A percentile compares a stretch with the other conserved stretches of the same genome.
Conservation (phyloP, 2,797 vertebrate genomes). For the Cichlasoma orientale region DNA sequence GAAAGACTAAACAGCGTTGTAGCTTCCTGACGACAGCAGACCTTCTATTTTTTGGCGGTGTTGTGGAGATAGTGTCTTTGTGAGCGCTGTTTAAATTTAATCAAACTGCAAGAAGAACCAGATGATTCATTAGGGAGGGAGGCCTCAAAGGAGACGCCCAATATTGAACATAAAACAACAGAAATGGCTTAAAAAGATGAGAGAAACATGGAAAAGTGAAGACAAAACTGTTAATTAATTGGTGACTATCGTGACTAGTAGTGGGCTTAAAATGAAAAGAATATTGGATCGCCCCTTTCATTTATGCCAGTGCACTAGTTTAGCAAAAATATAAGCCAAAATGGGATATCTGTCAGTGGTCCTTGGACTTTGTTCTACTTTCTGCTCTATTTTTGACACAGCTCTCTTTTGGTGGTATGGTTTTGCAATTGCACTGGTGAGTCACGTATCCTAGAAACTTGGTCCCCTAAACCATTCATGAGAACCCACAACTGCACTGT, state of each 20-base stretch:
- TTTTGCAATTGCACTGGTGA: conserved; percentile 76
- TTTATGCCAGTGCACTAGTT: not conserved
- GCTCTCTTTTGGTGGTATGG: conserved; percentile 59
- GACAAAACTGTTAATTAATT: not conserved
- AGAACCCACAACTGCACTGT: conserved; percentile 72
- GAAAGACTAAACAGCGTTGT: conserved; percentile 50
- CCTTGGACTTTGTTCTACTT: conserved; percentile 48
- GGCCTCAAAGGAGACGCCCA: conserved; percentile 12
- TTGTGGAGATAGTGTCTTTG: conserved; percentile 47
- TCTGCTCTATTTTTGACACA: conserved; percentile 39
- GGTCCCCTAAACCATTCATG: conserved; percentile 56
- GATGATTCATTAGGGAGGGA: conserved; percentile 38
- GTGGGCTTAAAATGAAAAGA: not conserved
- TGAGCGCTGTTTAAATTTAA: conserved; percentile 46
- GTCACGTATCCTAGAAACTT: conserved; percentile 62
- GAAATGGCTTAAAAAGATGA: not conserved
- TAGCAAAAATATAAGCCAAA: not conserved
- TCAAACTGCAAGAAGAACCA: conserved; percentile 42
- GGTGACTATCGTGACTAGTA: not conserved
- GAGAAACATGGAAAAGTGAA: not conserved
- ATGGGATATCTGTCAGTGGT: conserved; percentile 32
- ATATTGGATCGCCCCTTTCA: not conserved
- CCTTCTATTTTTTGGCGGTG: conserved; percentile 44
- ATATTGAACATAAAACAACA: not conserved
- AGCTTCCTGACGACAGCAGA: conserved; percentile 25